Conservation (phyloP, 2,888 invertebrate genomes). For the Amblyjoppa fuscipennis region DNA sequence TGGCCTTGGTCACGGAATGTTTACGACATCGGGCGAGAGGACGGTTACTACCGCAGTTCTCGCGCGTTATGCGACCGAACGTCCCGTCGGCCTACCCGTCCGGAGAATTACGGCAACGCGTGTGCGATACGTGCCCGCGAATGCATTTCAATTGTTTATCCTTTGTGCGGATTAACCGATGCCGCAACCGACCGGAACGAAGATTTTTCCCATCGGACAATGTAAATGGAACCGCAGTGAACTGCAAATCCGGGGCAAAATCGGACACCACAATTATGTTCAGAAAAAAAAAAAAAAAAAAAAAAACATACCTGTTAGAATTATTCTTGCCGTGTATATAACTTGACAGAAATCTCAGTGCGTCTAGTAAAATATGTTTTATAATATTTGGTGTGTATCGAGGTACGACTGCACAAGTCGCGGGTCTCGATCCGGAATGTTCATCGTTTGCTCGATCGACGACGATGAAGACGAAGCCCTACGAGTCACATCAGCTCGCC, state of each 20-base stretch:
- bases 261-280: not conserved
- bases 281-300: not conserved
- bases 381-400: no score
- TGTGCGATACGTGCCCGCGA: conserved; percentile 28
- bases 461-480: no score
- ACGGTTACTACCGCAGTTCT: conserved; percentile 24
- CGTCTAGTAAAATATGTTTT: no score
- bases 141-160: conserved; percentile 33
- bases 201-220: conserved; percentile 28
- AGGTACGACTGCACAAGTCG: no score
- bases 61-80: conserved; percentile 14
- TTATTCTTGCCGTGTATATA: no score
- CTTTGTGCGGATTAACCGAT: not conserved
- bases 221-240: not conserved
- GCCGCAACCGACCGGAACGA: conserved; percentile 14
- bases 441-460: no score
- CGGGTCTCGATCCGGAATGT: no score
- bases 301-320: no score
- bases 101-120: conserved; percentile 32
- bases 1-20: conserved; percentile 67
- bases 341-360: no score
- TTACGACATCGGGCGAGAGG: conserved; percentile 48
- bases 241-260: not conserved
- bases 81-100: not conserved
- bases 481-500: no score